A percentile compares a stretch with the other conserved stretches of the same genome.
phyloP scores from a whole-genome alignment of 2,113 vertebrate genomes.

The Heptranchias perlo region DNA sequence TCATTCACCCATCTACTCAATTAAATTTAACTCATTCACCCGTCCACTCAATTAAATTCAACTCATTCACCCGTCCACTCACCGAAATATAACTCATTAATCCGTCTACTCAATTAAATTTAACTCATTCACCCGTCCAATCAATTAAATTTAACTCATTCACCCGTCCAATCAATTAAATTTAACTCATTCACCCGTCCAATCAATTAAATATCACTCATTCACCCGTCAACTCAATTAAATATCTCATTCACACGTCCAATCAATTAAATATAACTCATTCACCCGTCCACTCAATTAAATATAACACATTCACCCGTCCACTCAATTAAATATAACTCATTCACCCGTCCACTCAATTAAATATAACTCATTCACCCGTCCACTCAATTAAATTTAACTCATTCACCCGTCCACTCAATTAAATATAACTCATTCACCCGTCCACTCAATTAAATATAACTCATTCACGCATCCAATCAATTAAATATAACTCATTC shows the following conservation, averaged over 20 bases:
- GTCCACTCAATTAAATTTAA: not conserved
- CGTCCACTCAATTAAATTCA: too few relatives aligned
- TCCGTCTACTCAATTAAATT: not conserved
- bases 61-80: too few relatives aligned
- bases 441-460: not conserved
- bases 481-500: too few relatives aligned
- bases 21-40: not conserved
- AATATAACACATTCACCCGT: too few relatives aligned
- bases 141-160: not conserved
- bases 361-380: not conserved
- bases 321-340: not conserved
- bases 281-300: too few relatives aligned
- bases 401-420: too few relatives aligned
- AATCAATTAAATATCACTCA: not conserved
- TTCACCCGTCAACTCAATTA: too few relatives aligned
- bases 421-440: too few relatives aligned
- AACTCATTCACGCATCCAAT: not conserved
- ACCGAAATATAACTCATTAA: not conserved
- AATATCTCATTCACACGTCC: too few relatives aligned
- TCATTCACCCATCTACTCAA: too few relatives aligned
- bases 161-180: too few relatives aligned
- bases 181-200: too few relatives aligned
- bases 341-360: not conserved
- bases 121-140: not conserved
- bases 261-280: not conserved